Evolutionary conservation across 1,140 invertebrate species (phyloP), one percentile per base, ranked within the genome.

Genomic region (Hetaerina americana): DNA sequence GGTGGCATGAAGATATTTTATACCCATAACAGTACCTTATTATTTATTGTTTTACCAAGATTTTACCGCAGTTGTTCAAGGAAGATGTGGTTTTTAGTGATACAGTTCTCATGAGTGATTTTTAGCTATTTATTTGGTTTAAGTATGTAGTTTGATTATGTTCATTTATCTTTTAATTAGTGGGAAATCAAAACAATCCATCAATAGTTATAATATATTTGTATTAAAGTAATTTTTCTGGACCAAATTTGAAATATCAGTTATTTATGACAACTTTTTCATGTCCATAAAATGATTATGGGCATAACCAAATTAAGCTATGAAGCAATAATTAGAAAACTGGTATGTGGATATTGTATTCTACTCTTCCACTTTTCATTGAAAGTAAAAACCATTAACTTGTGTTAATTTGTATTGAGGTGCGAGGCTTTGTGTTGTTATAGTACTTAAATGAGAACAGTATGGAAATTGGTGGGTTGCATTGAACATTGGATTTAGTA

Each of bases 41-140:
- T 57, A 57, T 57, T 57, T 57, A 57, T 57, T 57, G 40, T 57
- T 57, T 57, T 57, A 57, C 40, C 40, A 57, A 57, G 40, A 57
- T 57, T 57, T 57, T 57, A 57, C 40, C 40, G 22, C 40, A 57
- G 40, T 57, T 57, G 40, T 57, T 57, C 40, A 57, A 57, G 40
- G 40, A 10, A 57, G 10, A 57, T 57, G 40, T 57, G 2, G 10
- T 57, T 57, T 57, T 57, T 57, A 57, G 40, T 57, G 40, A 57
- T 57, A 57, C 40, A 10, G 22, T 57, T 57, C 40, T 57, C 40
- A 57, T 57, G 40, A 57, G 40, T 57, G 40, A 57, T 57, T 57
- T 40, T 57, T 57, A 57, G 40, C 40, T 57, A 57, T 57, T 57
- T 57, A 57, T 57, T 57, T 57, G 40, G 40, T 10, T 57, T 57